A percentile compares a stretch with the other conserved stretches of the same genome.
Conservation (phyloP, 2,113 vertebrate species). For the Zosterops lateralis region DNA sequence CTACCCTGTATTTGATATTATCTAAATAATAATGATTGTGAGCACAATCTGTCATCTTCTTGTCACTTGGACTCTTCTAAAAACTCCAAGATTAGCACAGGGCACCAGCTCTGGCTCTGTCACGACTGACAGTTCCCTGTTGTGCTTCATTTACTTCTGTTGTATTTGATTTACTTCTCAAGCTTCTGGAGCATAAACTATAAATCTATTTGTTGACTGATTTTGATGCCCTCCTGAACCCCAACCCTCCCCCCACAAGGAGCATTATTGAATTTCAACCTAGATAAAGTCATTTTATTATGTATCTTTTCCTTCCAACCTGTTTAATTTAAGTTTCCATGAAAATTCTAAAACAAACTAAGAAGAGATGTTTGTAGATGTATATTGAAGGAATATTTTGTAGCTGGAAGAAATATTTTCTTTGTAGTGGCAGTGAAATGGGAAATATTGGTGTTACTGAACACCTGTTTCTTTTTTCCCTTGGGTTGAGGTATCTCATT, state of each 20-base stretch:
- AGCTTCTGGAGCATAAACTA: background rate
- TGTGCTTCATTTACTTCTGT: background rate
- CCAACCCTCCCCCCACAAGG: fast-evolving
- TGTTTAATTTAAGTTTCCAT: background rate
- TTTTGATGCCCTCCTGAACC: background rate
- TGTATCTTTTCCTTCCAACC: background rate
- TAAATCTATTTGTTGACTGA: background rate
- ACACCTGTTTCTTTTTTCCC: background rate
- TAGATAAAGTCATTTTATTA: background rate
- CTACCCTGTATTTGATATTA: background rate
- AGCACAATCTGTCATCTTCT: background rate
- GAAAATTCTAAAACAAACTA: background rate
- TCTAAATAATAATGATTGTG: background rate
- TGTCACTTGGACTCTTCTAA: background rate
- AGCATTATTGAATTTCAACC: background rate
- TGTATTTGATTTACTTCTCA: background rate
- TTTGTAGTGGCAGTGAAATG: background rate
- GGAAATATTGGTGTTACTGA: background rate
- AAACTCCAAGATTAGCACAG: background rate
- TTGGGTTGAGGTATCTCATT: background rate
- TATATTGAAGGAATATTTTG: background rate
- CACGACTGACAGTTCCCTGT: background rate
- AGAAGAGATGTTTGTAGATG: background rate
- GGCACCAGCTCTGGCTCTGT: background rate
- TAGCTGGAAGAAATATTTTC: background rate